Conservation (phyloP, 2,113 vertebrate species). For the Piaya cayana region DNA sequence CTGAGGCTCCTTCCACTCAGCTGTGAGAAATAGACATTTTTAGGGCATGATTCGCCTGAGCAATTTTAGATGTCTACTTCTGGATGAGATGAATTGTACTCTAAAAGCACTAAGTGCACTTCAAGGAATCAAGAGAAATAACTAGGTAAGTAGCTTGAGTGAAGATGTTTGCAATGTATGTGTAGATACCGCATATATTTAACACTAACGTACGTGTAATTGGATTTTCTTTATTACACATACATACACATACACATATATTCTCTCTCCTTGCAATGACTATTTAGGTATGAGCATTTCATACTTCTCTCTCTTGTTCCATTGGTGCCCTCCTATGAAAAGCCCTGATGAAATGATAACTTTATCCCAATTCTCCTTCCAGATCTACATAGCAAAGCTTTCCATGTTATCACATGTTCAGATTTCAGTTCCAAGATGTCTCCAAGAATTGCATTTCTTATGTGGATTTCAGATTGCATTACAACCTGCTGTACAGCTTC, state of each 20-base stretch:
- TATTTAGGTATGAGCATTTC: not conserved
- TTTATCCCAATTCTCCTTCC: not conserved
- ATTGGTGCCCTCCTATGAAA: not conserved
- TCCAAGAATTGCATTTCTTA: not conserved
- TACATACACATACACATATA: not conserved
- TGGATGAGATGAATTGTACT: slow-evolving; percentile 9
- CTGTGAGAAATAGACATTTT: slow-evolving; percentile 44
- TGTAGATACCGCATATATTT: not conserved
- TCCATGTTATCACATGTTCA: not conserved
- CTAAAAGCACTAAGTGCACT: not conserved
- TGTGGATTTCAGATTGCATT: not conserved
- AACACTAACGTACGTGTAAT: not conserved
- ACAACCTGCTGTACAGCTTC: not conserved
- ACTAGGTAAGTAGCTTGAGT: not conserved
- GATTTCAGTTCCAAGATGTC: not conserved
- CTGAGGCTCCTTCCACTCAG: slow-evolving; percentile 16
- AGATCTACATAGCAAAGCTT: not conserved
- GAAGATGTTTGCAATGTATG: not conserved
- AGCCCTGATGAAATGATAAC: not conserved
- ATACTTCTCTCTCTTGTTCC: not conserved
- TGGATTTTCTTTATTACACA: not conserved
- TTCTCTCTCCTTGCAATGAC: not conserved
- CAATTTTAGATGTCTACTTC: slow-evolving; percentile 30
- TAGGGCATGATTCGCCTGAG: not conserved
- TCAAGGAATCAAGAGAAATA: not conserved